Evolutionary conservation across 2,113 vertebrate genomes (phyloP), one percentile per base, ranked within the genome.

Genomic region (Psittacula cyanocephala): DNA sequence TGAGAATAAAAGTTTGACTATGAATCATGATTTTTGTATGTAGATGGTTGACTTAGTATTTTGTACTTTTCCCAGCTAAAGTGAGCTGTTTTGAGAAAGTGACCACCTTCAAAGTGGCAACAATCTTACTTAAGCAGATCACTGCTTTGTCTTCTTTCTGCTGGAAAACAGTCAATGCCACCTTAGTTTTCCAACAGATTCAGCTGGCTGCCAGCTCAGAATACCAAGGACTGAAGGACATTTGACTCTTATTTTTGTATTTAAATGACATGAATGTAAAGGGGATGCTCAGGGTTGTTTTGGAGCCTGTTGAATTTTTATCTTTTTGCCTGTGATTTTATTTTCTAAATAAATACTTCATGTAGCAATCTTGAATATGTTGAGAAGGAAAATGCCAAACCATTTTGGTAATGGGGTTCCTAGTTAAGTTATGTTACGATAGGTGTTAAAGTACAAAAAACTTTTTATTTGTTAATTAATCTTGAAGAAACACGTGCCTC

Each of bases 191-290:
- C 96, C 97, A 97, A 78, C 91, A 81, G 89, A 92, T 89, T 94
- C 93, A 91, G 91, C 95, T 95, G 97, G 96, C 64, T 81, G 79
- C 95, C 93, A 95, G 95, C 96, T 95, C 95, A 92, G 93, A 96
- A 96, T 95, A 97, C 96, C 91, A 95, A 95, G 98, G 95, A 95
- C 94, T 89, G 97, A 98, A 97, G 96, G 97, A 97, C 95, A 97
- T 97, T 96, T 93, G 87, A 94, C 98, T 97, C 98, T 96, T 98
- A 98, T 98, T 98, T 98, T 98, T 97, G 97, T 98, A 98, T 98
- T 98, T 98, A 97, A 98, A 97, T 98, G 97, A 98, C 97, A 98
- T 99, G 98, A 99, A 99, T 99, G 99, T 99, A 99, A 98, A 98
- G 98, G 98, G 97, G 97, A 98, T 98, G 98, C 99, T 99, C 99